Conservation (phyloP, 2,113 vertebrate species). For the Urocitellus parryii region DNA sequence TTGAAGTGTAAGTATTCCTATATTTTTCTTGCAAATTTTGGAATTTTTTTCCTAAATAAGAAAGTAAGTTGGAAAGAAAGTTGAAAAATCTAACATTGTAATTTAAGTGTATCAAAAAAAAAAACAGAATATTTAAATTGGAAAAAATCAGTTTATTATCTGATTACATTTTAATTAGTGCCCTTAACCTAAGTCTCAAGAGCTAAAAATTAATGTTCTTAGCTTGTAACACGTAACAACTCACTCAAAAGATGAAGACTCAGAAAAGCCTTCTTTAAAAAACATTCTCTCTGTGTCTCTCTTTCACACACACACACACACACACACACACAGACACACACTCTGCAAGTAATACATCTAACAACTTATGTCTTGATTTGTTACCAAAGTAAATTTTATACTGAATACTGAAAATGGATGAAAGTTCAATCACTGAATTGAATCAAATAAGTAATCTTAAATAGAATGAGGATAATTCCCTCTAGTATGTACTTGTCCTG, state of each 20-base stretch:
- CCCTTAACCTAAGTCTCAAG: slow-evolving; percentile 21
- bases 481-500: not conserved
- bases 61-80: not conserved
- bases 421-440: slow-evolving; percentile 21
- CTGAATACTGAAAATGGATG: slow-evolving; percentile 18
- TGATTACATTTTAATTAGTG: slow-evolving; percentile 56
- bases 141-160: slow-evolving; percentile 39
- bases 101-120: not conserved
- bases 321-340: not conserved
- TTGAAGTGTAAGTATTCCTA: not conserved
- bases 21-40: not conserved
- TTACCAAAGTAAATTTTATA: slow-evolving; percentile 47
- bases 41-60: not conserved
- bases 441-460: slow-evolving; percentile 49
- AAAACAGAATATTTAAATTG: slow-evolving; percentile 47
- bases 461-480: slow-evolving; percentile 33
- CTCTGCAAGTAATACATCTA: not conserved
- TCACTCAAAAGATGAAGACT: not conserved
- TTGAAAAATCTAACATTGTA: slow-evolving; percentile 4
- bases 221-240: slow-evolving; percentile 55
- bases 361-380: slow-evolving; percentile 19
- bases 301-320: not conserved
- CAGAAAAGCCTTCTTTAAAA: not conserved
- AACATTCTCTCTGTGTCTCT: not conserved
- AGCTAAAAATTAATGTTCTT: slow-evolving; percentile 55